Conservation (phyloP, 2,113 vertebrate genomes). For the Cottus gobio region DNA sequence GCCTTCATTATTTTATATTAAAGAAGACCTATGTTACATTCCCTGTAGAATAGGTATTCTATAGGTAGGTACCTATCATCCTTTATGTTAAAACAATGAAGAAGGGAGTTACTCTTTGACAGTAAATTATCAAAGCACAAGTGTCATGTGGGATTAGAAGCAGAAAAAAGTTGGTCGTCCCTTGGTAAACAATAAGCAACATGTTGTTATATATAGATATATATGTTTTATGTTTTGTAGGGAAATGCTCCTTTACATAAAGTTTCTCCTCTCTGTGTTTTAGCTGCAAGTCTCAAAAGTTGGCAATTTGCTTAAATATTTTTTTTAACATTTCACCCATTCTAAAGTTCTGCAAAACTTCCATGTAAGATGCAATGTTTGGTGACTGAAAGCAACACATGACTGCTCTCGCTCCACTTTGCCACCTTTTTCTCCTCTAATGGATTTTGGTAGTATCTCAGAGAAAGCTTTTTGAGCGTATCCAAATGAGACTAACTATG, state of each 20-base stretch:
- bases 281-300: slow-evolving; percentile 30
- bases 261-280: slow-evolving; percentile 20
- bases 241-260: background rate
- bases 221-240: background rate
- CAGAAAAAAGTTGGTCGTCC: slow-evolving; percentile 1
- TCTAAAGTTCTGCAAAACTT: slow-evolving; percentile 26
- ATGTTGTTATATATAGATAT: background rate
- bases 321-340: slow-evolving; percentile 19
- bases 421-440: background rate
- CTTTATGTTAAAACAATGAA: background rate
- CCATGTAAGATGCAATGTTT: slow-evolving; percentile 15
- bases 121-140: background rate
- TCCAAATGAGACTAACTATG: slow-evolving; percentile 28
- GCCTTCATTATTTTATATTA: background rate
- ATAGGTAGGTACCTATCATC: background rate
- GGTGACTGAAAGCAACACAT: slow-evolving; percentile 17
- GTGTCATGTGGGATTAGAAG: background rate
- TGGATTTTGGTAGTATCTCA: background rate
- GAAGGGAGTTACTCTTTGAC: background rate
- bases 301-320: slow-evolving; percentile 36
- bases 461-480: slow-evolving; percentile 9
- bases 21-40: background rate
- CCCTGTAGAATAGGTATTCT: background rate
- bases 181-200: background rate
- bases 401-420: background rate